These are phyloP conservation scores for Pycnonotus jocosus DNA, from an alignment of 2,113 vertebrate genomes.

Conservation along the genomic window DNA sequence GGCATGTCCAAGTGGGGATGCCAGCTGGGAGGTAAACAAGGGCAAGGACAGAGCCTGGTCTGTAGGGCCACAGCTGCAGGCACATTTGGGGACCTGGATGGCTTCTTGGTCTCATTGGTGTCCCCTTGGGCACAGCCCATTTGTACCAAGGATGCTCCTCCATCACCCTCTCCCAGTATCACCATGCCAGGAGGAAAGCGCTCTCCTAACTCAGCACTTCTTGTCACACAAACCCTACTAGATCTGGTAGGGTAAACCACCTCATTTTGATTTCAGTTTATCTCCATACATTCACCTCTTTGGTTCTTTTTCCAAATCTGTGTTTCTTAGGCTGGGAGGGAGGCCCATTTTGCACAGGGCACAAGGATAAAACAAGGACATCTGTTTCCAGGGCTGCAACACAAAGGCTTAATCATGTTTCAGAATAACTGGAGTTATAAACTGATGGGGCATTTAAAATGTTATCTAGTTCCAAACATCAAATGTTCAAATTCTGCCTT, in stretches of 20 bases:
- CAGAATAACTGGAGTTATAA: neutral
- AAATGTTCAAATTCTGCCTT: conserved; percentile 31
- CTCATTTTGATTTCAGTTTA: neutral
- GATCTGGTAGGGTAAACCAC: neutral
- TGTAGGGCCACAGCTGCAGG: neutral
- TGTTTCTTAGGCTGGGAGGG: neutral
- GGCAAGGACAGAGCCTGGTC: fast-evolving
- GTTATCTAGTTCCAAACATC: conserved; percentile 4
- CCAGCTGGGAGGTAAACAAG: neutral
- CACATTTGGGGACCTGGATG: fast-evolving
- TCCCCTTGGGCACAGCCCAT: neutral
- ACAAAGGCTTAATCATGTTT: neutral
- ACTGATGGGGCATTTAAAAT: conserved; percentile 8
- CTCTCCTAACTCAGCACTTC: neutral
- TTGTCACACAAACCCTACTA: neutral
- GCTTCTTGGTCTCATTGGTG: too few species aligned
- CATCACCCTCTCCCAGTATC: neutral
- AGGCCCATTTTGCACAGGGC: neutral
- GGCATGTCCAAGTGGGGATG: neutral
- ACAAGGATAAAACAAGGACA: neutral
- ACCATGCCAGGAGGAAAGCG: neutral
- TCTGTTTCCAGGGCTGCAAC: neutral
- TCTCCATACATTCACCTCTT: neutral
- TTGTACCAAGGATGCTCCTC: neutral
- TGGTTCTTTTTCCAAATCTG: neutral